Conservation (phyloP, 1,140 invertebrate species). For the Drosophila seguyi region DNA sequence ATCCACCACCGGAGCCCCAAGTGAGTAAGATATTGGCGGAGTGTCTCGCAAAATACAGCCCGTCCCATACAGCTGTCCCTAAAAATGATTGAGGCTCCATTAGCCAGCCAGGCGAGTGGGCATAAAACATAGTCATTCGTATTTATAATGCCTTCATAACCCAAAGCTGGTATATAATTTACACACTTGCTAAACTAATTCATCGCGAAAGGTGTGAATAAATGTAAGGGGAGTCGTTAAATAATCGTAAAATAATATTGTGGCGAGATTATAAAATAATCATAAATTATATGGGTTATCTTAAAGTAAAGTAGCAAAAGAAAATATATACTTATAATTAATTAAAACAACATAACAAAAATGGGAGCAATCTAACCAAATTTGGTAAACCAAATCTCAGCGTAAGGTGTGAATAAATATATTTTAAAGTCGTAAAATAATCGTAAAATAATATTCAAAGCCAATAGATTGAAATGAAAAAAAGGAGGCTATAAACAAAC, state of each 20-base stretch:
- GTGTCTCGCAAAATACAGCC: conserved; percentile 24
- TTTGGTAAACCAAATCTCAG: background rate
- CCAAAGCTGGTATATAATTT: background rate
- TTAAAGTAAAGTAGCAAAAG: background rate
- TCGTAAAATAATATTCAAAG: conserved; percentile 6
- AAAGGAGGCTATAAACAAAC: background rate
- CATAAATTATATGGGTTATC: background rate
- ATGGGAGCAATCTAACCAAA: background rate
- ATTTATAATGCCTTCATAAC: conserved; percentile 35
- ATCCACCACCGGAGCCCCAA: conserved; percentile 23
- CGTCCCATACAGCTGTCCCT: conserved; percentile 37
- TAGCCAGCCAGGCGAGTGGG: conserved; percentile 21
- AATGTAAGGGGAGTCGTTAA: conserved; percentile 13
- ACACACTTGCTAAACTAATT: conserved; percentile 12
- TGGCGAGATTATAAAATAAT: background rate
- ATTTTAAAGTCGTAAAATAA: conserved; percentile 8
- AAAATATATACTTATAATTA: conserved; percentile 18
- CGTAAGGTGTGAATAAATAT: conserved; percentile 19
- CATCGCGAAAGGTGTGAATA: conserved; percentile 24
- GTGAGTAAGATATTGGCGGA: conserved; percentile 43
- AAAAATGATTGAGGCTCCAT: conserved; percentile 42
- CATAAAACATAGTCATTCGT: conserved; percentile 32
- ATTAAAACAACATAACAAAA: conserved; percentile 11
- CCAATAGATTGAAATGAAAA: background rate
- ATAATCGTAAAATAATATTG: conserved; percentile 7